Conservation (phyloP, 2,888 invertebrate genomes). For the Philaethria dido region DNA sequence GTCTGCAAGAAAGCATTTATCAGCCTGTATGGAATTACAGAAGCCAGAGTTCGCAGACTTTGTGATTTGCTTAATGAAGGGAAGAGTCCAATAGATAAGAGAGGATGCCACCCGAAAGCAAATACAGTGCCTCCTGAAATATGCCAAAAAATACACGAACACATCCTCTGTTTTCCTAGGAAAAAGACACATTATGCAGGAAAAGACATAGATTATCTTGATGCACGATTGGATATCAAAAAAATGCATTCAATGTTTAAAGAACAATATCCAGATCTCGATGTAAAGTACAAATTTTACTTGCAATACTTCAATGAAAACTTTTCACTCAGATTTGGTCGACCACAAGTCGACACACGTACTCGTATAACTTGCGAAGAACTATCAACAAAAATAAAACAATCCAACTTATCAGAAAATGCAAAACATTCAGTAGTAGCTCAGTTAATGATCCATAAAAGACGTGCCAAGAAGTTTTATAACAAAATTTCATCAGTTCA, state of each 20-base stretch:
- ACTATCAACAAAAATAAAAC: too few relatives aligned
- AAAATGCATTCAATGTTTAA: conserved; percentile 30
- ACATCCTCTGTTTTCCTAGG: background rate
- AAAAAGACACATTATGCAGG: conserved; percentile 23
- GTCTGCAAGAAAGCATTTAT: conserved; percentile 33
- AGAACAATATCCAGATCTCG: conserved; percentile 24
- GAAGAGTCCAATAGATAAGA: conserved; percentile 30
- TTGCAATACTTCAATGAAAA: conserved; percentile 23
- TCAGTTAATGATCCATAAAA: conserved; percentile 1
- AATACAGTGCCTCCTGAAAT: conserved; percentile 28
- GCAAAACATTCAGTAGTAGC: too few relatives aligned
- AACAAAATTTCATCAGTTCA: conserved; percentile 26
- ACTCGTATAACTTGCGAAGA: conserved; percentile 19
- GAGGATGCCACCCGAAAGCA: conserved; percentile 29
- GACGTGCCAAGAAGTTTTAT: conserved; percentile 26
- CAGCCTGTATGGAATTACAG: conserved; percentile 29
- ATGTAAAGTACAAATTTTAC: conserved; percentile 26
- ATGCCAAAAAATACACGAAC: conserved; percentile 12
- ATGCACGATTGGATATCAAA: conserved; percentile 27
- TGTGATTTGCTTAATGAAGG: conserved; percentile 29
- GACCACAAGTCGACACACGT: conserved; percentile 28
- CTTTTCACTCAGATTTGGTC: conserved; percentile 21
- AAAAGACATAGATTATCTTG: conserved; percentile 27
- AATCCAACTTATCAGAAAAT: too few relatives aligned
- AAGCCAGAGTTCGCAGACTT: conserved; percentile 30